Base-by-base conservation (phyloP, 2,113 vertebrate genomes). In the Callionymus lyra region DNA sequence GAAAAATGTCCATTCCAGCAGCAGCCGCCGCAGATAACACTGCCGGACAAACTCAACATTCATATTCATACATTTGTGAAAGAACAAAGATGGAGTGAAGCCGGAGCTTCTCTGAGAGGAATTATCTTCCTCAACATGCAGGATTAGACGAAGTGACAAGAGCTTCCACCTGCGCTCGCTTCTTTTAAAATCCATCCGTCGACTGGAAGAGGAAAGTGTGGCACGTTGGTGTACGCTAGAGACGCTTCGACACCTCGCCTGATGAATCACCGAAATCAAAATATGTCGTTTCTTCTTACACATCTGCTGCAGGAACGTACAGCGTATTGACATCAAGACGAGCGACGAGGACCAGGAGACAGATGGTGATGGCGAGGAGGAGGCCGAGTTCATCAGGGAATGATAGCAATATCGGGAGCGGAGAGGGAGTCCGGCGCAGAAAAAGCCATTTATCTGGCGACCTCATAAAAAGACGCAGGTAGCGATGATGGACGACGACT, bases 51-150 rank as follows among this genome's bases (percentile, higher is more conserved):
- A 66, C 56, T 51, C 54, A 41, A 46, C 41, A 2, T 59, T 65
- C 65, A 36, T 39, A 4, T 1, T 60, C 47, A 53, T 14, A 48
- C 8, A 37, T 47, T 34, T 54, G 36, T 35, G 38, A 14, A 38
- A 50, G 53, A 50, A 56, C 41, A 41, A 47, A 64, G 44, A 65
- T 53, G 65, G 48, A 27, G 21, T 27, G 21, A 27, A 27, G 21
- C 21, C 21, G 4, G 21, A 27, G 21, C 4, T 54, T 62, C 64
- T 47, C 47, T n/a, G 67, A 44, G 70, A 56, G 61, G 38, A 71
- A 51, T 69, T 65, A 74, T 79, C 76, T 70, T 42, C 56, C 63
- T 50, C 54, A 63, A 63, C 58, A 12, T 34, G 27, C 48, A 62
- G 67, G 61, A 68, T 75, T 57, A 71, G 49, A 68, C 55, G 6